Percentiles rank a stretch among this genome's conserved stretches.
Evolutionary conservation across 2,888 invertebrate genomes (phyloP).

Genomic region (Hyposoter didymator): DNA sequence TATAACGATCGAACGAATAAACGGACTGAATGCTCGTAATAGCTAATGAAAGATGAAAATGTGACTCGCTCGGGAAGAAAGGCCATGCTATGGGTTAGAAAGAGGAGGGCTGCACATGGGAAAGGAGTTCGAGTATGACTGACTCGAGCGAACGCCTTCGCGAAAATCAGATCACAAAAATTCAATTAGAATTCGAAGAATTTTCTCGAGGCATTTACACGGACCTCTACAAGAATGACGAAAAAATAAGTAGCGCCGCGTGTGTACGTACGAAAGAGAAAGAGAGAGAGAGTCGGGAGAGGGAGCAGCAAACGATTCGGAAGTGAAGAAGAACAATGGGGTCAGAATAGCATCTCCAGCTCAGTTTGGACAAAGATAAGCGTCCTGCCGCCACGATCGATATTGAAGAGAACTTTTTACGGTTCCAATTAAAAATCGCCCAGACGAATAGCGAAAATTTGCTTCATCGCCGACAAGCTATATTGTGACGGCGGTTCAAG

Average conservation of each 20-base stretch:
- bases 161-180: conserved; percentile 81
- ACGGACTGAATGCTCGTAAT: conserved; percentile 19
- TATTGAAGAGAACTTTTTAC: conserved; percentile 48
- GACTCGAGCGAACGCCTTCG: conserved; percentile 67
- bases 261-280: background rate
- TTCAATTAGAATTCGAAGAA: conserved; percentile 81
- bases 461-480: background rate
- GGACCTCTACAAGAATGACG: conserved; percentile 65
- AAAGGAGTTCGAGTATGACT: conserved; percentile 24
- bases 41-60: conserved; percentile 5
- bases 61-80: conserved; percentile 3
- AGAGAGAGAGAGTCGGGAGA: background rate
- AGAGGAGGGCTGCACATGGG: background rate
- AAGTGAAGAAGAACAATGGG: conserved; percentile 29
- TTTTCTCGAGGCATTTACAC: conserved; percentile 77
- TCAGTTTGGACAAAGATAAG: conserved; percentile 15
- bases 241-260: background rate
- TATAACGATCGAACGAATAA: background rate
- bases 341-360: conserved; percentile 37
- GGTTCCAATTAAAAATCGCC: conserved; percentile 58
- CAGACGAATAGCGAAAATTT: background rate
- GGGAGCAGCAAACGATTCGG: conserved; percentile 2
- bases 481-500: conserved; percentile 7
- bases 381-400: conserved; percentile 31
- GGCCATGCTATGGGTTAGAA: conserved; percentile 38